Percentiles rank a stretch among this genome's conserved stretches.
Evolutionary conservation across 2,797 vertebrate species (phyloP).

Genomic region (Simalia tracyae): DNA sequence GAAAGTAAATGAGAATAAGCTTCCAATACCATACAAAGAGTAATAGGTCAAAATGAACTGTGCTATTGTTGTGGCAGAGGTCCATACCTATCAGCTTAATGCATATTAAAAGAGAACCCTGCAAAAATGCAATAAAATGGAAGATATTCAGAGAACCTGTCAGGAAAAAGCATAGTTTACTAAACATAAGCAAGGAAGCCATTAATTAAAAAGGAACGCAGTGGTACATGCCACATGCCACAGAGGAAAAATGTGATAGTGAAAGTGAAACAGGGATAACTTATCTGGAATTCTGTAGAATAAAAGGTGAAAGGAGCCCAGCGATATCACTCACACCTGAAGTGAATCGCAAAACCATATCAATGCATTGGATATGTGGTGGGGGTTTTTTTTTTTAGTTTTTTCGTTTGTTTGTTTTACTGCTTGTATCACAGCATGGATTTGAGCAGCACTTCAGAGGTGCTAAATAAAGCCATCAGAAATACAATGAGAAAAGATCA

Average conservation of each 20-base stretch:
- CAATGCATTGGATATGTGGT: too few species aligned
- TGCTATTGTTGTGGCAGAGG: background rate
- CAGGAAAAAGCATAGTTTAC: background rate
- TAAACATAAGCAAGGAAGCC: background rate
- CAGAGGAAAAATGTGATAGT: background rate
- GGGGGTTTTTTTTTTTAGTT: too few species aligned
- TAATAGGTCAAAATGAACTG: background rate
- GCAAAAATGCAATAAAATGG: background rate
- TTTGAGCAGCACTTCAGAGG: too few species aligned
- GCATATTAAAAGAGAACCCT: background rate
- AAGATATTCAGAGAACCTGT: background rate
- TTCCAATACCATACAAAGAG: background rate
- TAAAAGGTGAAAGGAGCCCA: background rate
- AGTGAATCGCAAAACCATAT: too few species aligned
- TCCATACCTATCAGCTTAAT: background rate
- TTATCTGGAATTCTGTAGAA: background rate
- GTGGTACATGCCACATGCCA: background rate
- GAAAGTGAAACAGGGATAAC: background rate
- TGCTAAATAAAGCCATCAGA: too few species aligned
- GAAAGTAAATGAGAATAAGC: background rate
- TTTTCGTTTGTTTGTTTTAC: too few species aligned
- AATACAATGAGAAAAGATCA: too few species aligned
- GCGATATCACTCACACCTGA: background rate
- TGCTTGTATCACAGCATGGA: too few species aligned
- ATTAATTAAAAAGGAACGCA: background rate